Evolutionary conservation across 2,888 invertebrate species (phyloP), one percentile per base, ranked within the genome.

Genomic region (Mechanitis messenoides): DNA sequence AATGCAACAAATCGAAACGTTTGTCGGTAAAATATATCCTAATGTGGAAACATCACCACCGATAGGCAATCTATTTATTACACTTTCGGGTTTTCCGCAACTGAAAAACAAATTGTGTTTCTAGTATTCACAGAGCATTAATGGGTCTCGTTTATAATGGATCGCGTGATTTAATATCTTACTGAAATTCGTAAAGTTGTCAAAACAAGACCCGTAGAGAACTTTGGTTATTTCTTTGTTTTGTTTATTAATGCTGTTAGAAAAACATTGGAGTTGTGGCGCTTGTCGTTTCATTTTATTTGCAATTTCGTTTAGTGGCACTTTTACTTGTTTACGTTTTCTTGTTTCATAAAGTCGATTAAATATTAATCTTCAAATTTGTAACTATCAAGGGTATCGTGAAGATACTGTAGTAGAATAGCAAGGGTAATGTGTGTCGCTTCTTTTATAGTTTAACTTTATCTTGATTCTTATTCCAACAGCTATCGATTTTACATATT

Each of bases 1-100:
- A 82, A 82, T 82, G 84, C 83, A 82, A 78, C 79, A 78, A 84
- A 86, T 84, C 82, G 78, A 84, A 84, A 80, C 75, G 72, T 71
- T 71, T 66, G 66, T 69, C 67, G 64, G 68, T 70, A 72, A 72
- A 74, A 71, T 67, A 66, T 62, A 58, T 60, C 68, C 68, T 69
- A 69, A 73, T 69, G 69, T 68, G 67, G 66, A 71, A 70, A 68
- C 63, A 63, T 59, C 60, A 60, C 53, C 60, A 59, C 46, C 47
- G 64, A 66, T 62, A 58, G 64, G 64, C 64, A 59, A 66, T 66
- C 66, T 60, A 62, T 62, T 66, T 61, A 64, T 66, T 66, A 66
- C 60, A 60, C 60, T 66, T 62, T 60, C 45, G 61, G 61, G 50
- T 62, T 60, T 66, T 60, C 64, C 64, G 11, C 45, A 55, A 45